These are phyloP conservation scores for Isichthys henryi DNA, from an alignment of 2,113 vertebrate genomes.

Conservation along the genomic window DNA sequence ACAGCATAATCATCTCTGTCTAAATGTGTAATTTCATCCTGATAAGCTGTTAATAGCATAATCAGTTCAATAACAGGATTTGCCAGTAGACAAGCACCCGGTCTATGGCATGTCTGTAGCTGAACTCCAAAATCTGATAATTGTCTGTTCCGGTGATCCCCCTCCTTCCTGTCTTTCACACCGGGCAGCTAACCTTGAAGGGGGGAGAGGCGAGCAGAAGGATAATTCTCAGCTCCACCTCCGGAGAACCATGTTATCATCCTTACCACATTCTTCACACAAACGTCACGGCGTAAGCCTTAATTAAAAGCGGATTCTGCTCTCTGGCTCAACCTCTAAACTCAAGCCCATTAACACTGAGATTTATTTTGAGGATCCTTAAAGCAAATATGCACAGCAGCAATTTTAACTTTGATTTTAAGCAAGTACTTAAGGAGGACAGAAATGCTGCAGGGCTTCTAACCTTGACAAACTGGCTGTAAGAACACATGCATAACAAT, in stretches of 20 bases:
- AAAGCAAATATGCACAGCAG: background rate
- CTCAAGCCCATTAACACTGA: background rate
- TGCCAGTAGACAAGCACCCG: constrained; percentile 6
- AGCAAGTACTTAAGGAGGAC: background rate
- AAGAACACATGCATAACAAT: background rate
- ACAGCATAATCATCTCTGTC: constrained; percentile 18
- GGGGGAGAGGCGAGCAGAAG: background rate
- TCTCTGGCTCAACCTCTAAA: background rate
- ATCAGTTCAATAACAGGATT: constrained; percentile 28
- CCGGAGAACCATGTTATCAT: background rate
- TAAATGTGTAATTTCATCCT: constrained; percentile 26
- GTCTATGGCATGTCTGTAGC: constrained; percentile 17
- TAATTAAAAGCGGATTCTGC: background rate
- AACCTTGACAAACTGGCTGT: background rate
- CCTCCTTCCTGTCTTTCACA: background rate
- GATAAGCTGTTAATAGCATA: constrained; percentile 26
- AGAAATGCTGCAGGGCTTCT: background rate
- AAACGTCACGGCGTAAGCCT: background rate
- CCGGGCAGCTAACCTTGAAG: background rate
- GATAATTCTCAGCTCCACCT: background rate
- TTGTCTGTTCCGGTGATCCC: constrained; percentile 5
- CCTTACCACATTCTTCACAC: background rate
- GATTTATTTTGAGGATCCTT: background rate
- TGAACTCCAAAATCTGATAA: constrained; percentile 30
- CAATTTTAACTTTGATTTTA: background rate